These are phyloP conservation scores for Agyllia agylla DNA, from an alignment of 2,888 invertebrate species.

Conservation along the genomic window DNA sequence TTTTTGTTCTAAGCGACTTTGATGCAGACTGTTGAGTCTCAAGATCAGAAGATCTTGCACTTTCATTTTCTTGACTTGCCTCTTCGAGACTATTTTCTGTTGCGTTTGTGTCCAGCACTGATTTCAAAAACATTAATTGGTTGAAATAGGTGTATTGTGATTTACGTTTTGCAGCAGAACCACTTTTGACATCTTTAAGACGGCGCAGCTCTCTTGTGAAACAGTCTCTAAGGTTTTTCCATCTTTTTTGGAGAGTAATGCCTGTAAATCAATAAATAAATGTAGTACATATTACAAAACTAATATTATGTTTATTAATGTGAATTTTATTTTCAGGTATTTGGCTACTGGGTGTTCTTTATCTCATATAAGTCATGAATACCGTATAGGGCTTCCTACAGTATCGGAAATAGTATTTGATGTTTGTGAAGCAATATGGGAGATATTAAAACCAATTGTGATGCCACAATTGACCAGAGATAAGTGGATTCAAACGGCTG, in stretches of 20 bases:
- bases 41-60: constrained; percentile 60
- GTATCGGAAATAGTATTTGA: constrained; percentile 68
- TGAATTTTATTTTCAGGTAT: constrained; percentile 12
- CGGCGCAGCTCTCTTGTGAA: constrained; percentile 53
- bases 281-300: constrained; percentile 35
- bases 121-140: constrained; percentile 56
- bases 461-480: constrained; percentile 65
- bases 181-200: constrained; percentile 57
- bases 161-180: constrained; percentile 56
- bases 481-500: constrained; percentile 71
- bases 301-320: constrained; percentile 20
- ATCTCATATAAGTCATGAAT: constrained; percentile 72
- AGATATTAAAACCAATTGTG: not conserved
- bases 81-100: constrained; percentile 54
- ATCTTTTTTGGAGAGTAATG: constrained; percentile 25
- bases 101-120: constrained; percentile 42
- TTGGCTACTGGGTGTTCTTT: constrained; percentile 74
- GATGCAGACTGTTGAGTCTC: constrained; percentile 60
- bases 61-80: constrained; percentile 58
- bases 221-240: constrained; percentile 37
- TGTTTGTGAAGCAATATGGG: constrained; percentile 75
- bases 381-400: constrained; percentile 75
- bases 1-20: constrained; percentile 57
- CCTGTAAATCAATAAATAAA: constrained; percentile 11
- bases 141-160: constrained; percentile 48